Conservation (phyloP, 2,113 vertebrate species). For the Morone chrysops region DNA sequence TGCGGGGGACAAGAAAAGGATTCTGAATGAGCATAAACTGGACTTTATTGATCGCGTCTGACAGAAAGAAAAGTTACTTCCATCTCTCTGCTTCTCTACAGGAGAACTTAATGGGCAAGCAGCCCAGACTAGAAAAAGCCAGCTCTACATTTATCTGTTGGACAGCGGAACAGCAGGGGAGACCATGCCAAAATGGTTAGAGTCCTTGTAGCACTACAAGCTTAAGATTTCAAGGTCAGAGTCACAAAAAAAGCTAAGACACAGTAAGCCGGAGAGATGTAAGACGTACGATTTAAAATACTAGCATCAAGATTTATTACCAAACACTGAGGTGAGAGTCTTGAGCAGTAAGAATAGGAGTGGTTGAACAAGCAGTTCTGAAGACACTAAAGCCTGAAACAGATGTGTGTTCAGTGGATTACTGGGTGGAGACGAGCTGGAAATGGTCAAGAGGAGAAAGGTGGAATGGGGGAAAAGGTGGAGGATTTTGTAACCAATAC, state of each 20-base stretch:
- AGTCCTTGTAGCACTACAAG: constrained; percentile 45
- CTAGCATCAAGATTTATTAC: constrained; percentile 65
- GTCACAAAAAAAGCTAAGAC: constrained; percentile 42
- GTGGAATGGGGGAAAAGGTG: constrained; percentile 28
- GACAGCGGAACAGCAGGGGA: constrained; percentile 60
- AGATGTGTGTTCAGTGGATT: constrained; percentile 74
- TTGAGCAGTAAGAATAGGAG: constrained; percentile 36
- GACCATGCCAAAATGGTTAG: constrained; percentile 65
- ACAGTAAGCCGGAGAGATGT: constrained; percentile 29
- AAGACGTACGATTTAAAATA: constrained; percentile 48
- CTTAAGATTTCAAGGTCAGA: constrained; percentile 67
- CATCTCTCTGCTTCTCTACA: constrained; percentile 40
- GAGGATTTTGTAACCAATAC: constrained; percentile 10
- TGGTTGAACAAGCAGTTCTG: constrained; percentile 55
- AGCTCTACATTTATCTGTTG: constrained; percentile 68
- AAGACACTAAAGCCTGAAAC: constrained; percentile 66
- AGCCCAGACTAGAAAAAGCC: constrained; percentile 59
- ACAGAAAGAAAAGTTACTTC: constrained; percentile 59
- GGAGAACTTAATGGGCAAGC: constrained; percentile 49
- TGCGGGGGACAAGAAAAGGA: constrained; percentile 8
- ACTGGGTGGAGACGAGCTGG: constrained; percentile 41
- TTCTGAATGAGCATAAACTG: constrained; percentile 22
- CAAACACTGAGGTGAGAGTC: constrained; percentile 43
- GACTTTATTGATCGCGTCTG: constrained; percentile 51
- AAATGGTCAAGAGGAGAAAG: constrained; percentile 29